Percentiles rank a stretch among this genome's conserved stretches.
phyloP scores from a whole-genome alignment of 2,888 invertebrate genomes.

The Drosophila demipolita region DNA sequence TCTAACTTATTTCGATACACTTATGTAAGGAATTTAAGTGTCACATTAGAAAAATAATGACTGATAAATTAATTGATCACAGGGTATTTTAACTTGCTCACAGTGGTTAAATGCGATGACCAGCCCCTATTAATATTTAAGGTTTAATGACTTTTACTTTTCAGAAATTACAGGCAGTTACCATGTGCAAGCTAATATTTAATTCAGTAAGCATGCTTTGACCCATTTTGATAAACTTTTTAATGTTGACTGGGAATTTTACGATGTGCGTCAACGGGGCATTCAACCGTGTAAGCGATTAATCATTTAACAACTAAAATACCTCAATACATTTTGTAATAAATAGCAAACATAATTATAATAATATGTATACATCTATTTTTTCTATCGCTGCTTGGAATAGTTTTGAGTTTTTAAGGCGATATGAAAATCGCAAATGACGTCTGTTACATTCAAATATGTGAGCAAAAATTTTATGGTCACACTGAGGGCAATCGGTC shows the following conservation, averaged over 20 bases:
- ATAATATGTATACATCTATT: background rate
- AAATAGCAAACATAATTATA: background rate
- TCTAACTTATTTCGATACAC: background rate
- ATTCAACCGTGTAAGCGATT: background rate
- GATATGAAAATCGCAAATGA: background rate
- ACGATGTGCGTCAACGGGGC: slow-evolving; percentile 1
- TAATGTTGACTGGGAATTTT: slow-evolving; percentile 7
- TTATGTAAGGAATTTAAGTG: background rate
- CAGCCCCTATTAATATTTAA: slow-evolving; percentile 7
- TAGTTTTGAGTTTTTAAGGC: background rate
- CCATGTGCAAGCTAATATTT: slow-evolving; percentile 17
- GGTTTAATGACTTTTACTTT: background rate
- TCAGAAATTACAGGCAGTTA: background rate
- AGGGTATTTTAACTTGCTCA: background rate
- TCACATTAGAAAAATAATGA: background rate
- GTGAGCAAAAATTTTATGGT: background rate
- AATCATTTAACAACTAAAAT: background rate
- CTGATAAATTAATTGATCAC: background rate
- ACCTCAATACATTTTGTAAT: background rate
- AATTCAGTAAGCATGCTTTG: slow-evolving; percentile 3
- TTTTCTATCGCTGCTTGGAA: background rate
- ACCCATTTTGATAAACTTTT: slow-evolving; percentile 20
- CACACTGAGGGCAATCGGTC: slow-evolving; percentile 11
- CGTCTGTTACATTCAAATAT: slow-evolving; percentile 13
- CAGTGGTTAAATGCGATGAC: background rate